Evolutionary conservation across 1,140 invertebrate genomes (phyloP), one percentile per base, ranked within the genome.

Genomic region (Lordiphosa collinella): DNA sequence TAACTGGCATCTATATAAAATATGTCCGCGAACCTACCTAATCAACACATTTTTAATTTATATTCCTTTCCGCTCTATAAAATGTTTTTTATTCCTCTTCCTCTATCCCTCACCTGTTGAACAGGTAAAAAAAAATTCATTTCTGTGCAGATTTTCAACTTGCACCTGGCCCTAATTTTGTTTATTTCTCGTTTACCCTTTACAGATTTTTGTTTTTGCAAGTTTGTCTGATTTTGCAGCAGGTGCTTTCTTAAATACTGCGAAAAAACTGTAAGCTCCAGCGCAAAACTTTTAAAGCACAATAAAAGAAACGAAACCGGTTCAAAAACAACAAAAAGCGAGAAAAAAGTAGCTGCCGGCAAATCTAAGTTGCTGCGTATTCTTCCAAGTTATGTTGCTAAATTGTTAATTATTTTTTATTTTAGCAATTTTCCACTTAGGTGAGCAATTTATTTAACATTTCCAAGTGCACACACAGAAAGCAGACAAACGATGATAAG

Each of bases 371-470:
- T 29, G 22, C 16, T 44, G 11, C 14, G 36, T 38, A 12, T 44
- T 31, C 12, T 13, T 6, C 12, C 36, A 38, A 8, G 13, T 38
- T 38, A 29, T 29, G 25, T 29, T 29, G 25, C 25, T 29, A 29
- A 29, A 29, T 29, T 29, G 25, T 38, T 38, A 38, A 13, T 38
- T 38, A n/a, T 14, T 18, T 22, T 31, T 31, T 31, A 29, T 31
- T 2, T 9, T 29, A 36, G 43, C 56, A 61, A 57, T 75, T 75
- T 75, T 71, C 48, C 73, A 75, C 57, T 75, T 76, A 71, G 32
- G 53, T 25, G 16, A 18, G 13, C 62, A 66, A 66, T 66, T 66
- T 29, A 29, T 29, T 48, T 44, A 43, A 32, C 32, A 54, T 31
- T 44, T 44, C 22, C 41, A 44, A 44, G 41, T 44, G 41, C 41